phyloP scores from a whole-genome alignment of 2,888 invertebrate genomes.

The Eremobia ochroleuca region DNA sequence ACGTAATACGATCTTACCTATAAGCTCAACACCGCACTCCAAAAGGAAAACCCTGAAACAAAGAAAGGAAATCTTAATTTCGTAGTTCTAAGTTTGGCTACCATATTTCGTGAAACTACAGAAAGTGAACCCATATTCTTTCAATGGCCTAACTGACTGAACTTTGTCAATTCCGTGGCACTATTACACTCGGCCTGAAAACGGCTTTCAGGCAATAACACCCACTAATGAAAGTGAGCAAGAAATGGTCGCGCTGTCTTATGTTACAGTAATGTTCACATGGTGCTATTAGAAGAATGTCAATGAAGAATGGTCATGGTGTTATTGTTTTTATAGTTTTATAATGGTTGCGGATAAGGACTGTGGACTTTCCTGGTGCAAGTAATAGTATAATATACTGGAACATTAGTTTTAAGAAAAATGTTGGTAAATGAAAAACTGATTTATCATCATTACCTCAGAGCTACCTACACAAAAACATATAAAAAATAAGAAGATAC shows the following conservation, averaged over 20 bases:
- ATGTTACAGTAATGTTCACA: conserved; percentile 63
- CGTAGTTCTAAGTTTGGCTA: not conserved
- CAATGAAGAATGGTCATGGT: too few relatives aligned
- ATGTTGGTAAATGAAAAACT: not conserved
- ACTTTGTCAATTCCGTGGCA: conserved; percentile 64
- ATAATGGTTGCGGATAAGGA: conserved; percentile 16
- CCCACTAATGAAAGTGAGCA: conserved; percentile 81
- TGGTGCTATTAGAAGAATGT: conserved; percentile 63
- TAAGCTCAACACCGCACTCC: conserved; percentile 14
- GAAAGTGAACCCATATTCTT: conserved; percentile 39
- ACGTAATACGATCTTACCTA: conserved; percentile 43
- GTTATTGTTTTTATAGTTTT: too few relatives aligned
- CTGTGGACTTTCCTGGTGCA: conserved; percentile 3
- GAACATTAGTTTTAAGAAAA: conserved; percentile 5
- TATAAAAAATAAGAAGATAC: not conserved
- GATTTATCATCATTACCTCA: not conserved
- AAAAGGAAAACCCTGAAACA: conserved; percentile 53
- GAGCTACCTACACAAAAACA: not conserved
- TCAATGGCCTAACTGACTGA: conserved; percentile 32
- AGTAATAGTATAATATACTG: not conserved
- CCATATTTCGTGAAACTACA: conserved; percentile 16
- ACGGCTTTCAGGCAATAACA: conserved; percentile 74
- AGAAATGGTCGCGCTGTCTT: conserved; percentile 73
- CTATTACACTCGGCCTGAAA: conserved; percentile 62
- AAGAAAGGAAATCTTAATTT: conserved; percentile 38